Base-by-base conservation (phyloP, 2,113 vertebrate genomes). In the Osmerus eperlanus region DNA sequence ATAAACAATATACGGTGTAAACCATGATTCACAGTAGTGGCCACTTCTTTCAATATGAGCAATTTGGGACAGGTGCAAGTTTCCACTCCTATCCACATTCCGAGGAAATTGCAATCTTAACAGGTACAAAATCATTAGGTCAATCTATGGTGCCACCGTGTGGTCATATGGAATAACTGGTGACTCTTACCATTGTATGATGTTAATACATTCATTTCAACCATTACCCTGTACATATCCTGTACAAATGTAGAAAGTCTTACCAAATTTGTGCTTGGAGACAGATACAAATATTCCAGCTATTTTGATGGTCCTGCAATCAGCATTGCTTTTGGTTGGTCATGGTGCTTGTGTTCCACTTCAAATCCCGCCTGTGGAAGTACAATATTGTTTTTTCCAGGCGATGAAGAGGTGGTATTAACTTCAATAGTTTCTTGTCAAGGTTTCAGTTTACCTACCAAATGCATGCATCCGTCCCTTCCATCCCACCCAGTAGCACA, bases 101-200 rank as follows among this genome's bases (percentile, higher is more conserved):
- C 19, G 8, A 60, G n/a, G 58, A 60, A 21, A 60, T 28, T 2
- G 23, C 21, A 29, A 21, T 15, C 28, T 62, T 28, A 55, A 28
- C 2, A 14, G 64, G 19, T 47, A 12, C 18, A n/a, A 16, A 9
- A 14, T 65, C n/a, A 55, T 3, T 58, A 7, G 32, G 16, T 21
- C 11, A 29, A 4, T 23, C 7, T 75, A 65, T 65, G 70, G 19
- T 23, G 78, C 78, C 80, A 32, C 77, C 80, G 2, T 56, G 80
- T 81, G 82, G 80, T 23, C 3, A 0, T 16, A 11, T 55, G 23
- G 14, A 14, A 13, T 54, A 4, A 70, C 51, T 53, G 16, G 23
- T 28, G 16, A 63, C 12, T 29, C 19, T 28, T 47, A 12, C 9
- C 9, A 47, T 32, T 12, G 12, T 23, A 21, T 11, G 5, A 58